Base-by-base conservation (phyloP, 92 coral and sea anemone species). In the Palythoa grandiflora region DNA sequence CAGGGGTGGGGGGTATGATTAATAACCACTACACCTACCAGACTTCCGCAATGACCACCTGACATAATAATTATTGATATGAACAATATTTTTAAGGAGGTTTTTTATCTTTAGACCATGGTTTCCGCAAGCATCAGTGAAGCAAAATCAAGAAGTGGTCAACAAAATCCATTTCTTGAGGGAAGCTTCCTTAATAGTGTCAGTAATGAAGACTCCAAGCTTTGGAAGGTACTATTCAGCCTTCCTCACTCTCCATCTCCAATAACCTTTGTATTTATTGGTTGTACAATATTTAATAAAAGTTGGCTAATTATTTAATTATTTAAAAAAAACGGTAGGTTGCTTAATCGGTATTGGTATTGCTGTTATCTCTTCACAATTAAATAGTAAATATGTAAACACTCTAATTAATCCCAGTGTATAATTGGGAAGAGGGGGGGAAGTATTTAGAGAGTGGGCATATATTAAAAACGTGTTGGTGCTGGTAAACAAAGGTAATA, bases 221-320 rank as follows among this genome's bases (percentile, higher is more conserved):
- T 94, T 38, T 94, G 98, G 98, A 94, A 94, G 98, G 98, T 94
- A 80, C 17, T 57, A 15, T 52, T 61, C 35, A 21, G 5, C 65
- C 28, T 59, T n/a, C 65, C 65, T n/a, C 65, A 1, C 65, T 59
- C 6, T 2, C 16, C 19, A 59, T n/a, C 65, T 59, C 65, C 65
- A 17, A 59, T 59, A 15, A 59, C 51, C 39, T 3, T 37, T 55
- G 14, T 55, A 20, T 2, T 10, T 16, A n/a, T 14, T 28, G 7
- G 28, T n/a, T 1, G 2, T 63, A 63, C 9, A 1, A 59, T 9
- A 54, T 54, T 59, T 59, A 14, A n/a, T 59, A 5, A 59, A 59
- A 14, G 65, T 15, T 59, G 16, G 19, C 65, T 12, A 14, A 59
- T 59, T 14, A n/a, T n/a, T 14, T 59, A 1, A 2, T 15, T 59